Evolutionary conservation across 2,113 vertebrate species (phyloP).

Genomic region (Nibea albiflora): DNA sequence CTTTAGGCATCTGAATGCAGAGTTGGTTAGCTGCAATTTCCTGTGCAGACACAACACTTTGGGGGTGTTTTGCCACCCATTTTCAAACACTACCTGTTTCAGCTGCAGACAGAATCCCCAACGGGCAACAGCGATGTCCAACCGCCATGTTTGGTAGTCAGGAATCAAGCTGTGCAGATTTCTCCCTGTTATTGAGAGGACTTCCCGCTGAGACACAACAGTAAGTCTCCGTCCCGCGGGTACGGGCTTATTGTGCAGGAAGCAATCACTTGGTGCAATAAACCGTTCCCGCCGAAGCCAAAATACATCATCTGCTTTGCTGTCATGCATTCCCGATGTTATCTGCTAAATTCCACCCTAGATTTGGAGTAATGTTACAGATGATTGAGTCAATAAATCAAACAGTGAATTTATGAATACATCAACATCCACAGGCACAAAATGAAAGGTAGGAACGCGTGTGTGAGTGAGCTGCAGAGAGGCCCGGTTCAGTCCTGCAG

Average conservation of each 20-base stretch:
- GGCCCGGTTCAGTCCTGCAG: not conserved
- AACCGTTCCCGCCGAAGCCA: conserved; percentile 42
- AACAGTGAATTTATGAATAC: not conserved
- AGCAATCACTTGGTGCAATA: conserved; percentile 51
- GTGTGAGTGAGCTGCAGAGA: not conserved
- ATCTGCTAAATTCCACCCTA: conserved; percentile 9
- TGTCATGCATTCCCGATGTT: conserved; percentile 2
- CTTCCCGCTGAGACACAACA: conserved; percentile 46
- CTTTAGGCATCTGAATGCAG: conserved; percentile 43
- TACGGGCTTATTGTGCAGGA: conserved; percentile 23
- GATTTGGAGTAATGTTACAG: conserved; percentile 8
- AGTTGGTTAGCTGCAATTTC: conserved; percentile 64
- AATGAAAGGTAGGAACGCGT: not conserved
- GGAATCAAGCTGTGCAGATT: conserved; percentile 37
- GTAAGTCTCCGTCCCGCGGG: conserved; percentile 31
- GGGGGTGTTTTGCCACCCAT: conserved; percentile 42
- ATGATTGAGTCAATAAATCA: conserved; percentile 12
- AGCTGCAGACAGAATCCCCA: conserved; percentile 28
- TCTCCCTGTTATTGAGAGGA: conserved; percentile 42
- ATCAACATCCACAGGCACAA: not conserved
- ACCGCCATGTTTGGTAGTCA: conserved; percentile 18
- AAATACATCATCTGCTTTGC: conserved; percentile 1
- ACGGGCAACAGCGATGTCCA: not conserved
- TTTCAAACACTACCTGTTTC: conserved; percentile 35
- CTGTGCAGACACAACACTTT: conserved; percentile 45